Evolutionary conservation across 2,113 vertebrate genomes (phyloP).

Genomic region (Glareola pratincola): DNA sequence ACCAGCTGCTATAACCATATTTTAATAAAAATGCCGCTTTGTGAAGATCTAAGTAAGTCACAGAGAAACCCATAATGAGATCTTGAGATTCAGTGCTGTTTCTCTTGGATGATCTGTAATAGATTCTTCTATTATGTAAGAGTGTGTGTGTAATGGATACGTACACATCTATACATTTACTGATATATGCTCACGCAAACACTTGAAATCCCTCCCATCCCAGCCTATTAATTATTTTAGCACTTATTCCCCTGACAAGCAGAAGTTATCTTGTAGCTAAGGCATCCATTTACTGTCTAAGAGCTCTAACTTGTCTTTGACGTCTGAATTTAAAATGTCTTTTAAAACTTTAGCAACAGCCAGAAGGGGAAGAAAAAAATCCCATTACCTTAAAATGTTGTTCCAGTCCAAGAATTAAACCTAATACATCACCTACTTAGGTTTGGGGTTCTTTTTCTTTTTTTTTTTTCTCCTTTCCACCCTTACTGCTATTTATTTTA

Average conservation of each 20-base stretch:
- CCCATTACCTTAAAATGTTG: constrained; percentile 37
- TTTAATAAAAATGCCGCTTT: constrained; percentile 11
- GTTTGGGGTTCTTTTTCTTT: background rate
- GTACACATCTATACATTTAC: background rate
- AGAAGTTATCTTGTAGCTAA: background rate
- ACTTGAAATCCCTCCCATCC: background rate
- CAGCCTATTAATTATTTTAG: constrained; percentile 28
- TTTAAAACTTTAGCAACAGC: background rate
- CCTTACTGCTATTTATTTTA: constrained; percentile 11
- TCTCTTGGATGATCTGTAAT: background rate
- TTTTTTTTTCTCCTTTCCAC: fast-evolving
- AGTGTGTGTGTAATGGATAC: background rate
- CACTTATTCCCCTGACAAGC: background rate
- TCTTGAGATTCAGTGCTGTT: background rate
- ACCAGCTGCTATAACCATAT: background rate
- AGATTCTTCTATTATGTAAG: background rate
- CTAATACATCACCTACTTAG: background rate
- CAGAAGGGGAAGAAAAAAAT: background rate
- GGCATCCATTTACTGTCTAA: background rate
- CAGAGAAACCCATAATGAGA: background rate
- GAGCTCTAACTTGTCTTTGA: background rate
- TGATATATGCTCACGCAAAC: background rate
- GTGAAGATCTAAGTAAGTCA: background rate
- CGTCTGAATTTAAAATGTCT: background rate
- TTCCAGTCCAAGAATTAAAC: background rate